Evolutionary conservation across 2,113 vertebrate species (phyloP), one percentile per base, ranked within the genome.

Genomic region (Columbina picui): DNA sequence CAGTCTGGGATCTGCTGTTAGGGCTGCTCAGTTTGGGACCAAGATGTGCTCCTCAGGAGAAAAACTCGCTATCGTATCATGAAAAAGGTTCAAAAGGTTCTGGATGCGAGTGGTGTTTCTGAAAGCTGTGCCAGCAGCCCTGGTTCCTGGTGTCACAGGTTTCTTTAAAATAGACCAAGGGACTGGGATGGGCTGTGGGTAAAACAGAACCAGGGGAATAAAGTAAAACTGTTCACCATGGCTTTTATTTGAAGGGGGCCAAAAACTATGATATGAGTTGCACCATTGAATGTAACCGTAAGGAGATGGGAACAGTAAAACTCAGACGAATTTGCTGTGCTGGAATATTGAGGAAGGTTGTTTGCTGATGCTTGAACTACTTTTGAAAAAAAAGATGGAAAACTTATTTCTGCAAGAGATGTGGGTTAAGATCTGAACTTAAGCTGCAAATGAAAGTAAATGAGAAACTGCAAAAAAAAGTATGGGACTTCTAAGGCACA

Each of bases 311-410:
- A 84, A 38, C 14, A 57, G 53, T 29, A 8, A 71, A 55, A 56
- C 2, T 0, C 6, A 43, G 32, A 41, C 10, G n/a, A 29, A 52
- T 5, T 2, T 8, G 32, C 52, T 15, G 2, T 30, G 70, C 26
- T 23, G 10, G 49, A 76, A 57, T 17, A 43, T 1, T 14, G 38
- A 64, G 34, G 30, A 15, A 55, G 36, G 30, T 13, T 26, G 41
- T 7, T 89, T 26, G 57, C 4, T 67, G 36, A 20, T 81, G 15
- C 22, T 84, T 14, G 53, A 52, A 52, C 10, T 47, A 20, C 30
- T 36, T 57, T 39, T 61, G 43, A 45, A 59, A 4, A 38, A 39
- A 56, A 83, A 32, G 4, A 7, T 49, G 20, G 4, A 45, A 74
- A 81, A 49, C 4, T 3, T 29, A 20, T 34, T 73, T 73, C 47